Base-by-base conservation (phyloP, 2,113 vertebrate genomes). In the Coptodon bakossiorum region DNA sequence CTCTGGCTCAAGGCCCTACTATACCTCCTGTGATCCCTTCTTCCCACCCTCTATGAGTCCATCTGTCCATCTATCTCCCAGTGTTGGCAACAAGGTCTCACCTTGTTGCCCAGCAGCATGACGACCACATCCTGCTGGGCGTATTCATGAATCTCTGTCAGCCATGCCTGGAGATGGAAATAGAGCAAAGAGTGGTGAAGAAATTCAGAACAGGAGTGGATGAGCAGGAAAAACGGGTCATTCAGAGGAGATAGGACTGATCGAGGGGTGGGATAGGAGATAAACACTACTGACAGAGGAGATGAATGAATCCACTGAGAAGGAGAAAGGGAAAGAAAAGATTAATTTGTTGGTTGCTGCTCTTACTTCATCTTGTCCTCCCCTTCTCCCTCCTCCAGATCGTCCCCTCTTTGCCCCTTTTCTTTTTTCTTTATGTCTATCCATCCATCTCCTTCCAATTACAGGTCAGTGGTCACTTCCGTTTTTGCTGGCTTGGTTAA, bases 41-140 rank as follows among this genome's bases (percentile, higher is more conserved):
- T 19, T 24, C 78, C 91, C 91, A 81, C 90, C 86, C 83, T 92
- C 90, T 66, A 82, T 48, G 66, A 92, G 2, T 86, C 90, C 89
- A 93, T 93, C 92, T 88, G 90, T 91, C 89, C 86, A 81, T 85
- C 82, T 45, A 27, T 89, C 36, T 85, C 53, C 50, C 38, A n/a
- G 78, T 22, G 24, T 80, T 88, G 87, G 82, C 89, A 85, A 71
- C 66, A 66, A 59, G 86, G 68, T 88, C 96, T n/a, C 85, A 99
- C 98, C 98, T 99, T 99, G 94, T 99, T 99, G 84, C 98, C 98
- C 87, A 99, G 97, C 89, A 99, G 90, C 98, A 99, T 98, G 93
- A 99, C 96, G 86, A 99, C 98, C 92, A 98, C 98, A 2, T 99
- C 97, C 93, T 97, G 97, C 94, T 98, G 98, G 71, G 98, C 97